These are phyloP conservation scores for Thaumetopoea pityocampa DNA, from an alignment of 1,140 invertebrate species.

Conservation along the genomic window DNA sequence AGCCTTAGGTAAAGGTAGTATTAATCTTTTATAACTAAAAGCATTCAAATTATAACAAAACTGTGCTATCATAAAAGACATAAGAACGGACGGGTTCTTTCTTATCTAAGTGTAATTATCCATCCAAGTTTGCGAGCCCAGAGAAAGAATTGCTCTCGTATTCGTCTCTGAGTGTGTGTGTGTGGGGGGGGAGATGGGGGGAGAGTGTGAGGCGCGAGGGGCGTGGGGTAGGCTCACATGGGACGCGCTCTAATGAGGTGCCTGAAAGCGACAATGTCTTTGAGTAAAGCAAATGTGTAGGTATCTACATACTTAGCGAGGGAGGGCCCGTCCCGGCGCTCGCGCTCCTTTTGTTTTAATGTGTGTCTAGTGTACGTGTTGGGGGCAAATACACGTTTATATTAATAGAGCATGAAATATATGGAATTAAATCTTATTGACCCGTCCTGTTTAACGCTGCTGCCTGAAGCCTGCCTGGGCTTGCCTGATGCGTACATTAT, in stretches of 20 bases:
- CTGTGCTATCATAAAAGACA: conserved; percentile 16
- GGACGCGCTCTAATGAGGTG: conserved; percentile 73
- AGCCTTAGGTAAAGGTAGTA: too few relatives aligned
- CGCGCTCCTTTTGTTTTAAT: conserved; percentile 28
- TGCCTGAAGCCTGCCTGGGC: too few relatives aligned
- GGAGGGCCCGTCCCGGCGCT: conserved; percentile 43
- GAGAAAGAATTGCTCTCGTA: conserved; percentile 66
- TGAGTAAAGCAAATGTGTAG: conserved; percentile 72
- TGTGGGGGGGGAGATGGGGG: conserved; percentile 19
- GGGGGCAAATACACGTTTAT: conserved; percentile 15
- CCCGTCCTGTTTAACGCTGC: too few relatives aligned
- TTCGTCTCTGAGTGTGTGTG: conserved; percentile 46
- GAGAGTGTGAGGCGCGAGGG: too few relatives aligned
- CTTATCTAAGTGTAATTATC: conserved; percentile 68
- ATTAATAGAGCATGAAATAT: too few relatives aligned
- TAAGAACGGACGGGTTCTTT: conserved; percentile 25
- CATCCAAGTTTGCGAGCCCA: conserved; percentile 65
- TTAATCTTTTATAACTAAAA: too few relatives aligned
- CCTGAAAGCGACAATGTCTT: conserved; percentile 75
- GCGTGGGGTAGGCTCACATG: conserved; percentile 63
- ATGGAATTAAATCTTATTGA: too few relatives aligned
- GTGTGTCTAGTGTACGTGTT: conserved; percentile 20
- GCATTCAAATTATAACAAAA: conserved; percentile 10
- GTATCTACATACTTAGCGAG: conserved; percentile 64
- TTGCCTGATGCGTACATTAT: too few relatives aligned